Percentiles rank a stretch among this genome's conserved stretches.
These are phyloP conservation scores for Chaenodraco wilsoni DNA, from an alignment of 2,797 vertebrate genomes.

Conservation along the genomic window DNA sequence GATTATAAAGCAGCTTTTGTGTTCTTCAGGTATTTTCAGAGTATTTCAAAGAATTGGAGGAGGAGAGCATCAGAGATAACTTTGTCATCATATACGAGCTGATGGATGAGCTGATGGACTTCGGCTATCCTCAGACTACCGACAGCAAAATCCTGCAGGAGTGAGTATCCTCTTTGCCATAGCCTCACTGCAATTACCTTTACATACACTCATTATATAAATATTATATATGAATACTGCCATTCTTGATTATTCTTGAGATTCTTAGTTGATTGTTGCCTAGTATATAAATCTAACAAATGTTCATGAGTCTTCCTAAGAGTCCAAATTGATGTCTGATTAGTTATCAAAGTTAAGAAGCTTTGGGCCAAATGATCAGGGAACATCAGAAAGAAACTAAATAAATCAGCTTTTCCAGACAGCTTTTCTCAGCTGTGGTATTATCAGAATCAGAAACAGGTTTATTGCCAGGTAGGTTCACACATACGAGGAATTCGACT, in stretches of 20 bases:
- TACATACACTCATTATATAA: neutral
- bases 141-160: slow-evolving; percentile 99
- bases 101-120: slow-evolving; percentile 98
- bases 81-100: slow-evolving; percentile 99
- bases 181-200: neutral
- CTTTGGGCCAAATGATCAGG: neutral
- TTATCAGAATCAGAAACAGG: neutral
- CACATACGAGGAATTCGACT: too few species aligned
- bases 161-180: slow-evolving; percentile 80
- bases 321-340: neutral
- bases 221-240: neutral
- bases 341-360: neutral
- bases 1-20: neutral
- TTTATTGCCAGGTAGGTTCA: too few species aligned
- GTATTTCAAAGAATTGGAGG: slow-evolving; percentile 98
- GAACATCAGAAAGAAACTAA: too few species aligned
- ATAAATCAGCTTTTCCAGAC: too few species aligned
- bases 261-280: too few species aligned
- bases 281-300: neutral
- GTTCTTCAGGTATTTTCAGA: slow-evolving; percentile 93
- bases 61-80: slow-evolving; percentile 98
- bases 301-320: neutral
- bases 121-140: slow-evolving; percentile 97
- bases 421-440: neutral
- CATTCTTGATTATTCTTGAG: neutral